Evolutionary conservation across 1,140 invertebrate genomes (phyloP), one percentile per base, ranked within the genome.

Genomic region (Pseudomyrmex dendroicus): DNA sequence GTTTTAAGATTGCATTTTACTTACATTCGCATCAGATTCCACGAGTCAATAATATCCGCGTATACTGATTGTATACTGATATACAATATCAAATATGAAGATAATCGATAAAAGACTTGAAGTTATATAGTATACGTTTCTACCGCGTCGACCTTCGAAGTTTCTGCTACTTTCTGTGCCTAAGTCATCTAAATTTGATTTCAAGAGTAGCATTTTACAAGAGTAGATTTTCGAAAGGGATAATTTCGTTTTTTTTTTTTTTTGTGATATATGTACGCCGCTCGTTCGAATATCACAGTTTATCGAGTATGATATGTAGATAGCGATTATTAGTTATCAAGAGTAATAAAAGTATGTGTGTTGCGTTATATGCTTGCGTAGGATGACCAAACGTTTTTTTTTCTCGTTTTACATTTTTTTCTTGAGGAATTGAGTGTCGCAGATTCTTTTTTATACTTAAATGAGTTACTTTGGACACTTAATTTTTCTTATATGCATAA

Each of bases 271-370:
- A 88, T 35, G 35, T 85, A 85, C 86, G 73, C 74, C 54, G 77
- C 70, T 84, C 76, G 59, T 77, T 84, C 73, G 86, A 84, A 90
- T 93, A 92, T 93, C 92, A 93, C 92, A 93, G 92, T 89, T 90
- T 88, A 86, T 88, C 86, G 89, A 90, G 87, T 89, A 92, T 92
- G 92, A 93, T 93, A 93, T 93, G 92, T 93, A 87, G 78, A 85
- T 86, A 88, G 84, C 74, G 84, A 84, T 88, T 89, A 73, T 82
- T 89, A 89, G 74, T 87, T 84, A 73, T 64, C 73, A 73, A 87
- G 83, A 84, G 83, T 89, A 88, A 64, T 88, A 89, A 89, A 89
- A 87, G 83, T 88, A 68, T 73, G 61, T 64, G 73, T 22, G 56
- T 86, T 20, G 74, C 63, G 17, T 67, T 77, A 68, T 78, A 63